phyloP scores from a whole-genome alignment of 2,113 vertebrate species.

The Desmodus rotundus region DNA sequence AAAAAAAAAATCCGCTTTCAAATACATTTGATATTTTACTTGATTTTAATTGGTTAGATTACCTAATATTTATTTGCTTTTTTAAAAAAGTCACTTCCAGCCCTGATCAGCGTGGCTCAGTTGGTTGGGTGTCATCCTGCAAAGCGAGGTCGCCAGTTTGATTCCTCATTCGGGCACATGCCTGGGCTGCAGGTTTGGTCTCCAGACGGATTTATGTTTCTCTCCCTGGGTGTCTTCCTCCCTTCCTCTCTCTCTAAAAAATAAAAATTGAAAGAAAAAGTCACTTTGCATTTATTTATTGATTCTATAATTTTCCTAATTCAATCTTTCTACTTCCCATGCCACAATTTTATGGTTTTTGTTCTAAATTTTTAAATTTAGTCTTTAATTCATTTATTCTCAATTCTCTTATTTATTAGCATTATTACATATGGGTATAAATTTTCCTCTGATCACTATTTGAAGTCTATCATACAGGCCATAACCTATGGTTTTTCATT shows the following conservation, averaged over 20 bases:
- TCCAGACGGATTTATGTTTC: no score
- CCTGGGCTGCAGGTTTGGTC: no score
- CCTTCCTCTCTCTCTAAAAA: no score
- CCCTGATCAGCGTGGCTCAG: no score
- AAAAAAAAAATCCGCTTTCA: neutral
- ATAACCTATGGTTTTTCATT: neutral
- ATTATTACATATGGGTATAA: neutral
- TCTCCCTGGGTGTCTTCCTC: no score
- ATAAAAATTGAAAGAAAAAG: neutral
- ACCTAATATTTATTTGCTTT: neutral
- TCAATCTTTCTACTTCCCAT: neutral
- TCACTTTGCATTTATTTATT: neutral
- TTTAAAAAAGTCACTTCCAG: no score
- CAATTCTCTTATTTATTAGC: neutral
- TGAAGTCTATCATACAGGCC: neutral
- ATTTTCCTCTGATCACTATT: neutral
- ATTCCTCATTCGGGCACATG: no score
- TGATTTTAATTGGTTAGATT: neutral
- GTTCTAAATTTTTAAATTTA: neutral
- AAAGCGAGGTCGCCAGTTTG: no score
- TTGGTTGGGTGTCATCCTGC: no score
- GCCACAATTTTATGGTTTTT: neutral
- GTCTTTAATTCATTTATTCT: neutral
- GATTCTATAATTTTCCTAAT: neutral
- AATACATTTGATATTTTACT: neutral